Base-by-base conservation (phyloP, 2,888 invertebrate genomes). In the Cheilosia vernalis region DNA sequence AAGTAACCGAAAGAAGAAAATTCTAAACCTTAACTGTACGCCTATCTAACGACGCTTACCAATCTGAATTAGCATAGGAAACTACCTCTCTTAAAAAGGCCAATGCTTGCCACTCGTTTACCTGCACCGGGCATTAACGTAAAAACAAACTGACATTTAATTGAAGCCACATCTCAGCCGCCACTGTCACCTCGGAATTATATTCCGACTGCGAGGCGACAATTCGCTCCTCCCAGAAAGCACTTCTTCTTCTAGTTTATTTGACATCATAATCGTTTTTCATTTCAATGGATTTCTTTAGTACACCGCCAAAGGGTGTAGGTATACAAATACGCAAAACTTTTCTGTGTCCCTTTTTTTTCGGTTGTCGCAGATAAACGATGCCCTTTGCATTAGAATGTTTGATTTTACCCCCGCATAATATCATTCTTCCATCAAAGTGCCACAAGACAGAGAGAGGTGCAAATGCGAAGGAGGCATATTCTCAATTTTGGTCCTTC, bases 201-300 rank as follows among this genome's bases (percentile, higher is more conserved):
- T 24, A 13, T 17, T 24, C 19, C 60, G 15, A 47, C 27, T 27
- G 10, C n/a, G 21, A 4, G 61, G 55, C 79, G 51, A 73, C 79
- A 78, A 78, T 69, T 63, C 15, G 27, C 74, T 81, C 33, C 56
- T 70, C 2, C 58, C 13, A 4, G 2, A 2, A n/a, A 64, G 61
- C 49, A 60, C 67, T 83, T 77, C 77, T 88, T 88, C 83, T 87
- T 87, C 88, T 87, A 87, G 85, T 88, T 87, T 87, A 89, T 87
- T 89, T 88, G 88, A 88, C 89, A 89, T 89, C 88, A 91, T 90
- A 91, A 92, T 91, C 91, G 91, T 90, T 91, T 90, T 90, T 91
- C 91, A 92, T 91, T 91, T 91, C 89, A 90, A 89, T 89, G 89
- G 88, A 87, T 87, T 80, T 76, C 67, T 49, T 73, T 55, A 53